Conservation (phyloP, 2,888 invertebrate species). For the Trachelus tabidus region DNA sequence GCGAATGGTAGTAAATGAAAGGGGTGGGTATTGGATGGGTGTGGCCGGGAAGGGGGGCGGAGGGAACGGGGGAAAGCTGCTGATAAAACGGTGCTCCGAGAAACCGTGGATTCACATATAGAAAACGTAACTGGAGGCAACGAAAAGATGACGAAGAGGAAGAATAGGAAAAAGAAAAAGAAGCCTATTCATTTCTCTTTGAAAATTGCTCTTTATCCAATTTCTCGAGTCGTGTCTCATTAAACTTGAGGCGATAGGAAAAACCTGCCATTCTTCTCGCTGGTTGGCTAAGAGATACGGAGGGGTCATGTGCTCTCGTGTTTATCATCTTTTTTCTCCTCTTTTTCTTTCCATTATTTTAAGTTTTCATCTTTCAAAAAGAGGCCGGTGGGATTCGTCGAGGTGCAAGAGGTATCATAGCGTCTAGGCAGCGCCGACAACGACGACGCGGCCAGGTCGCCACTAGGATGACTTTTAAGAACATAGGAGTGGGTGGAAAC, state of each 20-base stretch:
- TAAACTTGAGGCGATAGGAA: constrained; percentile 53
- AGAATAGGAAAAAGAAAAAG: neutral
- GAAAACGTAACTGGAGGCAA: constrained; percentile 17
- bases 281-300: neutral
- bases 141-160: constrained; percentile 11
- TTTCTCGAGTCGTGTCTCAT: constrained; percentile 63
- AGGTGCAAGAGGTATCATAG: neutral
- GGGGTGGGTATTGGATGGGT: constrained; percentile 13
- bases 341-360: neutral
- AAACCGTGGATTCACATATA: neutral
- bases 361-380: neutral
- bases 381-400: neutral
- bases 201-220: constrained; percentile 64
- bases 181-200: constrained; percentile 56
- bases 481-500: constrained; percentile 6
- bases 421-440: constrained; percentile 10
- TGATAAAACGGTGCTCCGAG: neutral
- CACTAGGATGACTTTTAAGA: constrained; percentile 10
- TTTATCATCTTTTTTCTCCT: neutral
- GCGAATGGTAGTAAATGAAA: neutral
- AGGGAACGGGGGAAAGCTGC: neutral
- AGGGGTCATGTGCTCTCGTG: neutral
- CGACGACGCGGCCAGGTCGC: constrained; percentile 10
- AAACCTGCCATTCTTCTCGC: constrained; percentile 43
- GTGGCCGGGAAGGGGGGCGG: neutral